Evolutionary conservation across 2,113 vertebrate species (phyloP), one percentile per base, ranked within the genome.

Genomic region (Vidua chalybeata): DNA sequence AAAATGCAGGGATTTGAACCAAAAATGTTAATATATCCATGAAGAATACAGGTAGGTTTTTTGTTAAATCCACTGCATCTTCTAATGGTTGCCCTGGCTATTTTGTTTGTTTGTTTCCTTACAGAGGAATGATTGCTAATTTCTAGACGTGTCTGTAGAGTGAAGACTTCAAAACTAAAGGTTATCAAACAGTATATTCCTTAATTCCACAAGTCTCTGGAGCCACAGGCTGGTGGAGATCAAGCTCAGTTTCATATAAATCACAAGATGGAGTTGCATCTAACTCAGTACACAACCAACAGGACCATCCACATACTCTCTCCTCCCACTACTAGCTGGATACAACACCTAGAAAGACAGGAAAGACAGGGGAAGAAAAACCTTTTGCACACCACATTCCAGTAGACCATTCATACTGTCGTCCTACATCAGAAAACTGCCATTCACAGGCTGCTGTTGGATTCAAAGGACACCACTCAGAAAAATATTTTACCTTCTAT

Each of bases 361-460:
- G 22, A 82, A 80, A 10, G 5, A 21, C 11, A 66, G 15, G 22
- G 20, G 6, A 63, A 89, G 26, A 54, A 87, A 78, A 55, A 6
- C 0, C 18, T 20, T 20, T 37, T 67, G 20, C 23, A 46, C 17
- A 54, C 5, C 6, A 52, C 11, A 7, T 52, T 23, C 39, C 23
- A 54, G 4, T 5, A 55, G 45, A 33, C 26, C n/a, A 37, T 48
- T 76, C 20, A 61, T 16, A 35, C 24, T 66, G 13, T 49, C n/a
- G 92, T 72, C 15, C 28, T 79, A 2, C 10, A 69, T 33, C 31
- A 81, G 33, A 78, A 5, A 19, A 71, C 12, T 49, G 59, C 41
- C 37, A 33, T 0, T 2, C 7, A 27, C 3, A 1, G 20, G 2
- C 30, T 84, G 39, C 24, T 52, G 6, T 55, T 10, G 2, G 30